Evolutionary conservation across 2,113 vertebrate genomes (phyloP).

Genomic region (Carassius auratus): DNA sequence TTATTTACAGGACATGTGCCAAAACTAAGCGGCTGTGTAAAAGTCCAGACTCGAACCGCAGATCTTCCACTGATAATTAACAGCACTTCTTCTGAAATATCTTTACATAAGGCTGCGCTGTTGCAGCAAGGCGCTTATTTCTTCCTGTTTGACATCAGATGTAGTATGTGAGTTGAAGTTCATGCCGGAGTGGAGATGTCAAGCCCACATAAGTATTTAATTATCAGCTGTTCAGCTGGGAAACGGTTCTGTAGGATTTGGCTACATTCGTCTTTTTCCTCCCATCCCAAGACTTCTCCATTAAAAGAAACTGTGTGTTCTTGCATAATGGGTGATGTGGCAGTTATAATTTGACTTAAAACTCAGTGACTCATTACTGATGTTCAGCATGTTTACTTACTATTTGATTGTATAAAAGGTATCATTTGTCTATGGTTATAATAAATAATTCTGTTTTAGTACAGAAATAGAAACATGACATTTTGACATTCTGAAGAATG

Average conservation of each 20-base stretch:
- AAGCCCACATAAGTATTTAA: constrained; percentile 68
- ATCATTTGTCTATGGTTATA: not conserved
- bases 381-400: not conserved
- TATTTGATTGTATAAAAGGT: not conserved
- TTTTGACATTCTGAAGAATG: not conserved
- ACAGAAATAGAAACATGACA: not conserved
- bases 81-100: not conserved
- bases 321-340: not conserved
- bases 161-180: constrained; percentile 13
- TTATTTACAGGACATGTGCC: not conserved
- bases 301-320: constrained; percentile 43
- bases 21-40: not conserved
- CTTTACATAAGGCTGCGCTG: not conserved
- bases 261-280: constrained; percentile 47
- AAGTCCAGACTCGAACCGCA: not conserved
- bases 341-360: not conserved
- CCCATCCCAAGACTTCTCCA: constrained; percentile 44
- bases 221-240: constrained; percentile 64
- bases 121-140: not conserved
- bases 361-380: not conserved
- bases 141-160: constrained; percentile 33
- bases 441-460: not conserved
- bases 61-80: constrained; percentile 25
- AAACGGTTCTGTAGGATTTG: constrained; percentile 58
- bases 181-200: constrained; percentile 38